These are phyloP conservation scores for Phasianus colchicus DNA, from an alignment of 2,113 vertebrate species.

Conservation along the genomic window DNA sequence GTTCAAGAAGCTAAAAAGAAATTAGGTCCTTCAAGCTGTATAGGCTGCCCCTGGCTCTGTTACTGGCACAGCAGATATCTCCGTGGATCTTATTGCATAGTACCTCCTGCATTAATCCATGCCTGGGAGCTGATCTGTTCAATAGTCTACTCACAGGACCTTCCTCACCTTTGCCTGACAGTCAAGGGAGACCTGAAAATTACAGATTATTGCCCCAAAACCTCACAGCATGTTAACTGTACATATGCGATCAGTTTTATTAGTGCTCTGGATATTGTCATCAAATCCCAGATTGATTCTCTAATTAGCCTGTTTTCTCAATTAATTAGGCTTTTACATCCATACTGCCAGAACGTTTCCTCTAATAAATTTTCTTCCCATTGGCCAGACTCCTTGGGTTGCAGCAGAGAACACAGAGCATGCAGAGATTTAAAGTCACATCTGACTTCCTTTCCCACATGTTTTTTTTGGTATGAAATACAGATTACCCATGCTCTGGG, in stretches of 20 bases:
- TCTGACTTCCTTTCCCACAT: background rate
- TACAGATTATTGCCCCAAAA: background rate
- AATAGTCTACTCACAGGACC: rapidly evolving
- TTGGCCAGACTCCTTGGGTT: background rate
- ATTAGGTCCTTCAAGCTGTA: rapidly evolving
- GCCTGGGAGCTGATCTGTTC: background rate
- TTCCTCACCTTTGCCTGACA: background rate
- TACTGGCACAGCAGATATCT: background rate
- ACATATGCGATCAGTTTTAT: background rate
- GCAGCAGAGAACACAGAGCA: background rate
- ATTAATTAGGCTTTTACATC: conserved; percentile 29
- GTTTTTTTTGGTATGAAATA: background rate
- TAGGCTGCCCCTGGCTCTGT: background rate
- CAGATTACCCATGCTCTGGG: background rate
- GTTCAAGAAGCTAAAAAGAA: background rate
- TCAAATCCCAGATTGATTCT: background rate
- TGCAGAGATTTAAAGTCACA: background rate
- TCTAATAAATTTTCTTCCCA: background rate
- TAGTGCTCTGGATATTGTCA: background rate
- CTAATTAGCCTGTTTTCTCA: conserved; percentile 16
- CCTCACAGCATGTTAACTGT: background rate
- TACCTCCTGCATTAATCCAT: background rate
- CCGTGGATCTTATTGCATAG: background rate
- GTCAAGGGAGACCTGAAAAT: background rate
- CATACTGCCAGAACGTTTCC: background rate